A percentile compares a stretch with the other conserved stretches of the same genome.
These are phyloP conservation scores for Acinonyx jubatus DNA, from an alignment of 2,113 vertebrate species.

Conservation along the genomic window DNA sequence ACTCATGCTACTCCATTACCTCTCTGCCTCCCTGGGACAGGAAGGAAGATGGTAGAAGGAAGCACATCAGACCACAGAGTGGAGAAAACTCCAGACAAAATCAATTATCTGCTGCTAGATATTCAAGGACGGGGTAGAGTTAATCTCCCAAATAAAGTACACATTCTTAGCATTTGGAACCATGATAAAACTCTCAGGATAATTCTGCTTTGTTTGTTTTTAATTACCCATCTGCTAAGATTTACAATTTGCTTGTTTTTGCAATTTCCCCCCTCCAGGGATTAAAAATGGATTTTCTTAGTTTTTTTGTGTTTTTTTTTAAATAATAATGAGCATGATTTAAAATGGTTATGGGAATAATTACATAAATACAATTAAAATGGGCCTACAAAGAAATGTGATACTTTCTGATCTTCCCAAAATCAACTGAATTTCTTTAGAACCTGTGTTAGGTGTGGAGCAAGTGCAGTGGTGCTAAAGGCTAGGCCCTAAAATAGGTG, in stretches of 20 bases:
- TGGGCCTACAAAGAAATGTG: slow-evolving; percentile 26
- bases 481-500: neutral
- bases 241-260: slow-evolving; percentile 54
- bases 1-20: fast-evolving
- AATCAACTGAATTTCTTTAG: neutral
- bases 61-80: neutral
- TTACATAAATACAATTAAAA: slow-evolving; percentile 44
- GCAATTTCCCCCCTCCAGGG: neutral
- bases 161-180: neutral
- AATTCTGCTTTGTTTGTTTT: slow-evolving; percentile 63
- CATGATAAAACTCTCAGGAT: neutral
- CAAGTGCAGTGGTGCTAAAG: neutral
- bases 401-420: neutral
- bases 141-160: slow-evolving; percentile 19
- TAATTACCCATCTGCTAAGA: slow-evolving; percentile 72
- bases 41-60: neutral
- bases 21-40: neutral
- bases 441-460: neutral
- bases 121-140: neutral
- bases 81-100: neutral
- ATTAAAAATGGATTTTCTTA: slow-evolving; percentile 64
- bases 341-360: slow-evolving; percentile 31
- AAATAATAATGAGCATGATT: slow-evolving; percentile 59
- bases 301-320: slow-evolving; percentile 45
- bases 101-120: neutral